These are phyloP conservation scores for Caenorhabditis macrosperma DNA, from an alignment of 2,888 invertebrate genomes.

Conservation along the genomic window DNA sequence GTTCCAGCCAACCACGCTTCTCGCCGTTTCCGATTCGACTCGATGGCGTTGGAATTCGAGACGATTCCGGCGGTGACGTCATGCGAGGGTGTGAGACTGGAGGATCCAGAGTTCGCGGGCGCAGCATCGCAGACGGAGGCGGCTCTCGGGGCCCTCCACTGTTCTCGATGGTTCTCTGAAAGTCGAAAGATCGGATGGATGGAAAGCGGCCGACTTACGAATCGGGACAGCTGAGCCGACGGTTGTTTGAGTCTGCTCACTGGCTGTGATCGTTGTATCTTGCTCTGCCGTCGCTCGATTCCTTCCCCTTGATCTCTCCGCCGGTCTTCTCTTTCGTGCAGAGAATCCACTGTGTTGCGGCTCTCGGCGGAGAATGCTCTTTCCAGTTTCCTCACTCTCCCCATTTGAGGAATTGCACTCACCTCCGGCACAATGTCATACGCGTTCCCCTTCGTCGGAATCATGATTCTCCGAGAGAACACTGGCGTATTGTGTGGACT, in stretches of 20 bases:
- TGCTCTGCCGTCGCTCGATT: conserved; percentile 42
- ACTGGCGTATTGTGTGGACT: conserved; percentile 56
- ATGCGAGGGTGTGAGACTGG: neutral
- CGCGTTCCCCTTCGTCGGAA: conserved; percentile 43
- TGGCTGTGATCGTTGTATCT: conserved; percentile 63
- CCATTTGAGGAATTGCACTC: conserved; percentile 45
- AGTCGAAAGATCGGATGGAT: neutral
- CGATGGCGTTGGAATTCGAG: conserved; percentile 54
- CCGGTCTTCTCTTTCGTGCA: conserved; percentile 48
- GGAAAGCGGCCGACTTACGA: conserved; percentile 19
- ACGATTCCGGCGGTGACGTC: conserved; percentile 19
- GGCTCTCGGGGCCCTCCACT: conserved; percentile 9
- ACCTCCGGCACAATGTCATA: conserved; percentile 54
- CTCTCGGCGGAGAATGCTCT: conserved; percentile 54
- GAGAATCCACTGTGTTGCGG: conserved; percentile 53
- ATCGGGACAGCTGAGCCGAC: conserved; percentile 34
- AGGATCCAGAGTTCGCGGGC: conserved; percentile 28
- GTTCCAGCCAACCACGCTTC: conserved; percentile 57
- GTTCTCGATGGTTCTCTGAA: conserved; percentile 55
- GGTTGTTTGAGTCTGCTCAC: conserved; percentile 62
- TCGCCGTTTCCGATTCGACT: conserved; percentile 34
- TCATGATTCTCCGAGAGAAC: conserved; percentile 35
- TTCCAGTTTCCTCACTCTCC: conserved; percentile 56
- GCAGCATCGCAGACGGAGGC: conserved; percentile 19
- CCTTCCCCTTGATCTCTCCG: conserved; percentile 34